Base-by-base conservation (phyloP, 2,888 invertebrate species). In the Loripinus fragilis region DNA sequence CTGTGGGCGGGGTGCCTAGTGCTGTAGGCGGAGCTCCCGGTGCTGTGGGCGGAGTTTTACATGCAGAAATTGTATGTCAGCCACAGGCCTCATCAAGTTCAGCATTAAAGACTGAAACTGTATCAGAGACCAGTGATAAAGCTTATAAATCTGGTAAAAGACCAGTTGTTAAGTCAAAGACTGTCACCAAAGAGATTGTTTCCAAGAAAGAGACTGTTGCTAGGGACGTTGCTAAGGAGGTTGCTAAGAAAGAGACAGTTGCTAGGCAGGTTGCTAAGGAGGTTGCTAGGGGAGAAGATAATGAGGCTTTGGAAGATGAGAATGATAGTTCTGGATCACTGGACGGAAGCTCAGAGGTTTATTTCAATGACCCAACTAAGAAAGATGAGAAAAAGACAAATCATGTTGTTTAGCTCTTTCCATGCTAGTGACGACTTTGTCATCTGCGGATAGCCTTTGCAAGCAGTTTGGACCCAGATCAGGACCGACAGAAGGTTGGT, bases 371-470 rank as follows among this genome's bases (percentile, higher is more conserved):
- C 38, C 30, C 71, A 15, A 72, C 28, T 17, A 79, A 72, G 60
- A 83, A 73, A 71, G 82, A 83, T 41, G 82, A 83, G 52, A 83
- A 80, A 66, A 83, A 80, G 60, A 30, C 65, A 2, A 83, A 75
- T 77, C 52, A 52, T 52, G 52, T 52, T n/a, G 52, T 52, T 52
- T 52, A 52, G 25, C 17, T 2, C 17, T 17, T 38, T 8, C 38
- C 12, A 5, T 38, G 38, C 38, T 38, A 5, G 12, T n/a, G n/a
- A n/a, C n/a, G n/a, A n/a, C n/a, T n/a, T n/a, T n/a, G n/a, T n/a
- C n/a, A n/a, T n/a, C n/a, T n/a, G n/a, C n/a, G n/a, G n/a, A n/a
- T n/a, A n/a, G n/a, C n/a, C n/a, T n/a, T n/a, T n/a, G n/a, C n/a
- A n/a, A n/a, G n/a, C n/a, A n/a, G n/a, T n/a, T n/a, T n/a, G n/a